Base-by-base conservation (phyloP, 2,797 vertebrate genomes). In the Halcyon chelicuti region DNA sequence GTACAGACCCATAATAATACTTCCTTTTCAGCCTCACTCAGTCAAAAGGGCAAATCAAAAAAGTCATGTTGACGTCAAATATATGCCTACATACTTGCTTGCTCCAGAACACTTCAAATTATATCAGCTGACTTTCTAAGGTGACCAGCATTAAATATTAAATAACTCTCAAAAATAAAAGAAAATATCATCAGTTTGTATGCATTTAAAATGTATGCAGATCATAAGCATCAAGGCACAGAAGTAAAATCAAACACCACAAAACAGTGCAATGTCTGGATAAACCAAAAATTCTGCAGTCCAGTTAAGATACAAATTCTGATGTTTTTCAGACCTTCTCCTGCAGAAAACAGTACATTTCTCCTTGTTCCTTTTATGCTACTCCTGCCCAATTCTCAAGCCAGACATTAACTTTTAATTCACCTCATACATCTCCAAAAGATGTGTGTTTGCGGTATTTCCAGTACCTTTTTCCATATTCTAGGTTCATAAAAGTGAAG, bases 351-450 rank as follows among this genome's bases (percentile, higher is more conserved):
- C 25, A 61, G 51, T 35, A 47, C 33, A 40, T 57, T 92, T 82
- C 67, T 82, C 25, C n/a, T 67, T 66, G 22, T 72, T 91, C 66
- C 79, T 93, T 90, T 90, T 68, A 61, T 58, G 39, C 44, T 89
- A 80, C 39, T 85, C 67, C 63, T 51, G 29, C 25, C 51, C 73
- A 94, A 86, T 63, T 90, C 91, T 93, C 87, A 78, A 22, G 40
- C 35, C 80, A 93, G 85, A 81, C 37, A 94, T 92, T 94, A 90
- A 89, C 71, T 92, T 92, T 77, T 87, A 79, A 92, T 89, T 92
- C 61, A 94, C 88, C 75, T 96, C 46, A 0, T 74, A 60, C 42
- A 92, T 81, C 74, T 91, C 61, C 40, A 71, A 77, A 80, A 26
- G 54, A 51, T 1, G 55, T 5, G 52, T 31, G 47, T 8, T 74